phyloP scores from a whole-genome alignment of 2,888 invertebrate species.

The Operophtera brumata region DNA sequence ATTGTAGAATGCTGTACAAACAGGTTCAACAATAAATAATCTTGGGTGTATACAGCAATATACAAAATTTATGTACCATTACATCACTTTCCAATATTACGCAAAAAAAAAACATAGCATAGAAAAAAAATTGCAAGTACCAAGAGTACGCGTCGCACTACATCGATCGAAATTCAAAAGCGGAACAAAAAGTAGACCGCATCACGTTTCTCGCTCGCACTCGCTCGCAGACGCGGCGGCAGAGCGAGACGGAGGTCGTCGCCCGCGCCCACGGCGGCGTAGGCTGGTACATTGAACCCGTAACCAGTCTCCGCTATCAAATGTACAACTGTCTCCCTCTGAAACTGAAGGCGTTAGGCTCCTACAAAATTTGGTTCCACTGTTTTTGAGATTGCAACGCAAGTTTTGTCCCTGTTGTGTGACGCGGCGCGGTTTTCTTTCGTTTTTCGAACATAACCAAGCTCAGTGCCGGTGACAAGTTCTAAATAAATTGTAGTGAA shows the following conservation, averaged over 20 bases:
- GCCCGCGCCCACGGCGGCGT: constrained; percentile 71
- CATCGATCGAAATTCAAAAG: constrained; percentile 75
- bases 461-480: not conserved
- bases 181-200: constrained; percentile 72
- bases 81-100: not conserved
- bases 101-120: constrained; percentile 14
- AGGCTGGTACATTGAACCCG: constrained; percentile 75
- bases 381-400: constrained; percentile 44
- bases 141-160: constrained; percentile 58
- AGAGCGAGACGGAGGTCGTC: constrained; percentile 52
- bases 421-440: constrained; percentile 37
- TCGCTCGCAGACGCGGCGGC: constrained; percentile 25
- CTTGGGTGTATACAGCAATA: not conserved
- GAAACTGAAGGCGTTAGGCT: constrained; percentile 45
- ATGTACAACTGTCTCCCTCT: constrained; percentile 56
- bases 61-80: not conserved
- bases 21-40: not conserved
- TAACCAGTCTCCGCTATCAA: constrained; percentile 49
- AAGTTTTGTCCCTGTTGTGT: constrained; percentile 26
- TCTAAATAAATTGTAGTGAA: not conserved
- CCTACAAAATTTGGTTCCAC: constrained; percentile 38
- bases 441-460: constrained; percentile 29
- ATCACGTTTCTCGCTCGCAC: constrained; percentile 46
- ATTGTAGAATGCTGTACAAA: not conserved
- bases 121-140: constrained; percentile 48